Percentiles rank a stretch among this genome's conserved stretches.
These are phyloP conservation scores for Octopus sinensis DNA, from an alignment of 1,140 invertebrate genomes.

Conservation along the genomic window DNA sequence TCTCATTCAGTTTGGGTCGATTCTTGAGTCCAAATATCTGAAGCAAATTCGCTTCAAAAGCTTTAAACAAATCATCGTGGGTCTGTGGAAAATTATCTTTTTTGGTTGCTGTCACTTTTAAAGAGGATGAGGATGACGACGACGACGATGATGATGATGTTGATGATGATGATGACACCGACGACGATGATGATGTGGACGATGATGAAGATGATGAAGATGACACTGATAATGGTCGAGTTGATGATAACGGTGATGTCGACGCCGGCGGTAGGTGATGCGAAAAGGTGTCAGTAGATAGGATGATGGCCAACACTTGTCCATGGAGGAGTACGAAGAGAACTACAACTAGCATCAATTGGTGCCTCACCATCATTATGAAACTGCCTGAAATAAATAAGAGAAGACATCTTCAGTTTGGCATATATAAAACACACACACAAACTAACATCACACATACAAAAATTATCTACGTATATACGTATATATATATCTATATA, in stretches of 20 bases:
- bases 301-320: slow-evolving; percentile 10
- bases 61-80: slow-evolving; percentile 39
- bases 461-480: too few relatives aligned
- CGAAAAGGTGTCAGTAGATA: not conserved
- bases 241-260: not conserved
- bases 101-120: not conserved
- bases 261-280: not conserved
- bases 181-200: not conserved
- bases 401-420: not conserved
- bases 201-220: slow-evolving; percentile 1
- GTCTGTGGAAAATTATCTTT: not conserved
- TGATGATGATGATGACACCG: not conserved
- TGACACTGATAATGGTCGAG: too few relatives aligned
- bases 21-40: slow-evolving; percentile 72
- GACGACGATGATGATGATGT: not conserved
- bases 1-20: slow-evolving; percentile 60
- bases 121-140: slow-evolving; percentile 12
- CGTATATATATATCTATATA: too few relatives aligned
- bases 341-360: not conserved
- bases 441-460: too few relatives aligned
- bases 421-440: too few relatives aligned
- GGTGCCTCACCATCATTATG: not conserved
- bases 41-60: slow-evolving; percentile 70
- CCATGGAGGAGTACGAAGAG: slow-evolving; percentile 14
- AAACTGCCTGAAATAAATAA: not conserved